A percentile compares a stretch with the other conserved stretches of the same genome.
These are phyloP conservation scores for Drosophila melanica DNA, from an alignment of 1,140 invertebrate species.

Conservation along the genomic window DNA sequence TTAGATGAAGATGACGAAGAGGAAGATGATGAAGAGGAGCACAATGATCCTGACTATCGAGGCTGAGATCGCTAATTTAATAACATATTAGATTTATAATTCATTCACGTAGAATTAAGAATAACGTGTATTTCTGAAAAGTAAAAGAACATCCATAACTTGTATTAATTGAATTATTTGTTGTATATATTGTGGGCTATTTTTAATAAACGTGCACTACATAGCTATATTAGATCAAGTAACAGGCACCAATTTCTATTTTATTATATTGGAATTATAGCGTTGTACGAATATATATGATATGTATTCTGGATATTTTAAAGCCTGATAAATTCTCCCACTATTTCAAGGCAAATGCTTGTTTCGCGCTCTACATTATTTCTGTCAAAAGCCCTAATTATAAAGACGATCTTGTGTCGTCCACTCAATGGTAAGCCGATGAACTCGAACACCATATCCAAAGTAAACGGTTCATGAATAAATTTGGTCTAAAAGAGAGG, in stretches of 20 bases:
- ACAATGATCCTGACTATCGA: slow-evolving; percentile 83
- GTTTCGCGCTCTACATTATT: neutral
- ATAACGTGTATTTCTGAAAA: slow-evolving; percentile 23
- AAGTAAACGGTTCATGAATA: neutral
- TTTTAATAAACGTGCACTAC: no score
- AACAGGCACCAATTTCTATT: no score
- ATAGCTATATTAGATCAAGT: no score
- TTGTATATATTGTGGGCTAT: no score
- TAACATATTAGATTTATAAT: slow-evolving; percentile 11
- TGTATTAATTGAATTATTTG: no score
- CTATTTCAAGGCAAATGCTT: neutral
- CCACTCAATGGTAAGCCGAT: neutral
- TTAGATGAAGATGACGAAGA: slow-evolving; percentile 87
- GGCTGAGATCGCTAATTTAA: slow-evolving; percentile 43
- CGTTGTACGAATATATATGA: no score
- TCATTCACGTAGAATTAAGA: slow-evolving; percentile 38
- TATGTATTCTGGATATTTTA: no score
- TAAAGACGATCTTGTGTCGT: neutral
- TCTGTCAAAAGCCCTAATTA: neutral
- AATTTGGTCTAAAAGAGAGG: slow-evolving; percentile 2
- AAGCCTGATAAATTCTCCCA: neutral
- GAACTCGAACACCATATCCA: neutral
- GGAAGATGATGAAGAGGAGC: slow-evolving; percentile 86
- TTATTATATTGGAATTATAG: no score
- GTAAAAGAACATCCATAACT: neutral